Base-by-base conservation (phyloP, 2,113 vertebrate species). In the Synchiropus splendidus region DNA sequence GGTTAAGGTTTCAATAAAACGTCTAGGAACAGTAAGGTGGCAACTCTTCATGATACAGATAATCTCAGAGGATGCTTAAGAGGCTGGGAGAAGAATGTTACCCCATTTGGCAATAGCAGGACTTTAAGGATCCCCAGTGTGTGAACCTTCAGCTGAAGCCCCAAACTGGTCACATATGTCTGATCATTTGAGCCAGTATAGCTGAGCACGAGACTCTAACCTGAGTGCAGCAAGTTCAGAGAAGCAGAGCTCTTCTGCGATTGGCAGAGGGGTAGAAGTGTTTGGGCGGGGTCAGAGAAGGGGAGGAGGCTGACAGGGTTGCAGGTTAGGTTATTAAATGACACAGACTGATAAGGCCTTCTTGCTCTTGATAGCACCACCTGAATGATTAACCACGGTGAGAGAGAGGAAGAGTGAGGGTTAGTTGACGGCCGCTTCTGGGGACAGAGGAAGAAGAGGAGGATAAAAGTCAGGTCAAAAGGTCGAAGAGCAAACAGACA, bases 261-360 rank as follows among this genome's bases (percentile, higher is more conserved):
- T 75, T 91, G 48, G 67, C 2, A 51, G 63, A 53, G 64, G 52
- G 16, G 41, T 37, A 18, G 12, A n/a, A 48, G 36, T 32, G 36
- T 32, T 18, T 39, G 30, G 33, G 44, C 15, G 31, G 46, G 54
- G 45, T 39, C 46, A 36, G 54, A 33, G 47, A 34, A 13, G 14
- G 12, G 44, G 74, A 68, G 83, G 86, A 15, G 31, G 16, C 27
- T 18, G 18, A 10, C 6, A 33, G 50, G 36, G 42, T 4, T 45
- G 49, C 33, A 47, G 79, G 67, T 85, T 81, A 85, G 84, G 91
- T 91, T 91, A 90, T 93, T 95, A 92, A 95, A 86, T 89, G 89
- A 90, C 89, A 92, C 88, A 88, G 79, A 72, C 79, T 89, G 92
- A 97, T 97, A 97, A 96, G 90, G 81, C 72, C 80, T 82, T 77